A percentile compares a stretch with the other conserved stretches of the same genome.
Evolutionary conservation across 2,888 invertebrate genomes (phyloP).

Genomic region (Nomada hirtipes): DNA sequence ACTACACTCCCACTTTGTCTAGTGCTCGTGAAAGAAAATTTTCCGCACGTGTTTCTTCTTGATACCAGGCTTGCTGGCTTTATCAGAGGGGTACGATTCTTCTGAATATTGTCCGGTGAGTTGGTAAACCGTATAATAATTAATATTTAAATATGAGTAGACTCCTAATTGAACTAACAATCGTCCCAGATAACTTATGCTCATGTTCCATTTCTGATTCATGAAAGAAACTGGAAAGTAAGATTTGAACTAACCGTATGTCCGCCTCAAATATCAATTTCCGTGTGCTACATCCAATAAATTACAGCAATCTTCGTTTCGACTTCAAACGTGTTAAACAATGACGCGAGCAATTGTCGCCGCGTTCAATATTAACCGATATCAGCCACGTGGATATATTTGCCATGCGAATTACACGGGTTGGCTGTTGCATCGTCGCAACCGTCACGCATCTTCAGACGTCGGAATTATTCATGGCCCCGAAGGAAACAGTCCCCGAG

Average conservation of each 20-base stretch:
- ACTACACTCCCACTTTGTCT: not conserved
- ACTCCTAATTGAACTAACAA: no score
- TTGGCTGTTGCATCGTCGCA: slow-evolving; percentile 47
- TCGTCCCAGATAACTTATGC: no score
- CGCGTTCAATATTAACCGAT: slow-evolving; percentile 50
- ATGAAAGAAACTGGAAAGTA: no score
- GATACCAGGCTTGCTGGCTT: not conserved
- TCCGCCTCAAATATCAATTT: no score
- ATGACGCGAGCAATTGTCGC: not conserved
- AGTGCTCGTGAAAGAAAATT: not conserved
- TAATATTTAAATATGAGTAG: no score
- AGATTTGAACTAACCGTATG: no score
- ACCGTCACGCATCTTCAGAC: slow-evolving; percentile 53
- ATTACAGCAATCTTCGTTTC: not conserved
- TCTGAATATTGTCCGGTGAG: no score
- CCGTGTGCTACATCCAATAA: no score
- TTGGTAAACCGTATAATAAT: no score
- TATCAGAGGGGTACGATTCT: no score
- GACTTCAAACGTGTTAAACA: not conserved
- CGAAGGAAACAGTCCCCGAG: slow-evolving; percentile 63
- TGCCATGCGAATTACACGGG: slow-evolving; percentile 47
- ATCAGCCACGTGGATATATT: slow-evolving; percentile 55
- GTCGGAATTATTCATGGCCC: slow-evolving; percentile 68
- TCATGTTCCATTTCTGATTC: no score
- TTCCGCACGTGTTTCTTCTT: slow-evolving; percentile 11